A percentile compares a stretch with the other conserved stretches of the same genome.
phyloP scores from a whole-genome alignment of 92 coral and sea anemone genomes.

The Heteractis magnifica region DNA sequence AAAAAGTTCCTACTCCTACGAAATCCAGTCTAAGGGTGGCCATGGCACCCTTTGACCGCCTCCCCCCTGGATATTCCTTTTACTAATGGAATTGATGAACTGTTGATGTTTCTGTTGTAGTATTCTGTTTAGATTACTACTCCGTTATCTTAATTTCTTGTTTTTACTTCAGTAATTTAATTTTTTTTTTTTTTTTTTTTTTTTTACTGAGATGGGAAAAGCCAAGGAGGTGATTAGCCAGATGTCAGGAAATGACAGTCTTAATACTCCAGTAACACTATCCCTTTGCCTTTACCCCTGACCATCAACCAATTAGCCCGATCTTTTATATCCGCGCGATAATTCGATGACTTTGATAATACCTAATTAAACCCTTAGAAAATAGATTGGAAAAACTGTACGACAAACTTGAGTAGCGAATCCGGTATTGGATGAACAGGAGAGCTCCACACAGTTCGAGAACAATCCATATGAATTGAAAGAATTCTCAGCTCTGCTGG shows the following conservation, averaged over 20 bases:
- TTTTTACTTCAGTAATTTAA: too few relatives aligned
- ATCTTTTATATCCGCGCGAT: neutral
- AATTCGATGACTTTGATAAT: conserved; percentile 1
- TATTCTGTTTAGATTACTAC: too few relatives aligned
- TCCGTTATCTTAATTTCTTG: too few relatives aligned
- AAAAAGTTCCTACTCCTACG: too few relatives aligned
- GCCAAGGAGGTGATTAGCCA: neutral
- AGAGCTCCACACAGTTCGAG: neutral
- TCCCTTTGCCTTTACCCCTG: neutral
- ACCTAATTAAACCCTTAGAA: neutral
- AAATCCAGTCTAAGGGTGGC: too few relatives aligned
- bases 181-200: too few relatives aligned
- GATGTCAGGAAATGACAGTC: neutral
- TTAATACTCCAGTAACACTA: neutral
- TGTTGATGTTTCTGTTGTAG: too few relatives aligned
- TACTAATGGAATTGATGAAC: too few relatives aligned
- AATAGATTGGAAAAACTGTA: neutral
- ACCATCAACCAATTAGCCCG: neutral
- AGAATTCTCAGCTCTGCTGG: neutral
- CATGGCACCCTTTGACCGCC: too few relatives aligned
- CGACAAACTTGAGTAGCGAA: neutral
- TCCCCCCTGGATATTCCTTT: too few relatives aligned
- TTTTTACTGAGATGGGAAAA: too few relatives aligned
- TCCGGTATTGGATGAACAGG: neutral
- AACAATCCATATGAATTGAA: neutral